These are phyloP conservation scores for Plagodis pulveraria DNA, from an alignment of 2,888 invertebrate genomes.

Conservation along the genomic window DNA sequence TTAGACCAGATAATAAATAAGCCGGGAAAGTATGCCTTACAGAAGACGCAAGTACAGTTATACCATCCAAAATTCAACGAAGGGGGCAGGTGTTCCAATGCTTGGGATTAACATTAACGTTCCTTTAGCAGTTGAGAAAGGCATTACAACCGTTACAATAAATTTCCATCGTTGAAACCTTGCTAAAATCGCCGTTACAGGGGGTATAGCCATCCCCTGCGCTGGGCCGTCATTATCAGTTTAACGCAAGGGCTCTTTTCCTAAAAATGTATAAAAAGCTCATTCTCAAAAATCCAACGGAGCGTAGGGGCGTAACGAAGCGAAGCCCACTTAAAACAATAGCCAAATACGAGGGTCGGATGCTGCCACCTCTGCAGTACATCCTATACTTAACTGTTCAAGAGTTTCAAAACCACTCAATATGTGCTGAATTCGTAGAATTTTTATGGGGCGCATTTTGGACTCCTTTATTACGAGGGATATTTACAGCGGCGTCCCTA, in stretches of 20 bases:
- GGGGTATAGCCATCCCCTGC: constrained; percentile 53
- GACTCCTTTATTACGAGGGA: constrained; percentile 70
- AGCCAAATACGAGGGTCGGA: constrained; percentile 79
- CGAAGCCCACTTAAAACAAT: constrained; percentile 83
- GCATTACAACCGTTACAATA: constrained; percentile 73
- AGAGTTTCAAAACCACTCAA: constrained; percentile 74
- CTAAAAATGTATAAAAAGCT: constrained; percentile 73
- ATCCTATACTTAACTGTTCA: constrained; percentile 70
- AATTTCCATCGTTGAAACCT: constrained; percentile 73
- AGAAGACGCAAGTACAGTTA: background rate
- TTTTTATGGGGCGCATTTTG: constrained; percentile 70
- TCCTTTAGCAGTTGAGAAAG: constrained; percentile 68
- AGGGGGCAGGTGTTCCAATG: constrained; percentile 67
- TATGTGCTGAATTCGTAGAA: constrained; percentile 80
- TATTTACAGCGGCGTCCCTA: constrained; percentile 71
- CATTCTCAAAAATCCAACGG: constrained; percentile 70
- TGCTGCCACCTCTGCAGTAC: constrained; percentile 59
- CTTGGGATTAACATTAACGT: constrained; percentile 68
- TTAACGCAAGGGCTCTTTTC: constrained; percentile 71
- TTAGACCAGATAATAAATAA: too few species aligned
- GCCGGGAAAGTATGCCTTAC: too few species aligned
- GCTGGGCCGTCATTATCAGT: constrained; percentile 77
- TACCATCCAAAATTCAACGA: background rate
- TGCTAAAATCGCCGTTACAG: constrained; percentile 52
- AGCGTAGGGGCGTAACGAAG: constrained; percentile 81